Conservation (phyloP, 2,888 invertebrate species). For the Myopa testacea region DNA sequence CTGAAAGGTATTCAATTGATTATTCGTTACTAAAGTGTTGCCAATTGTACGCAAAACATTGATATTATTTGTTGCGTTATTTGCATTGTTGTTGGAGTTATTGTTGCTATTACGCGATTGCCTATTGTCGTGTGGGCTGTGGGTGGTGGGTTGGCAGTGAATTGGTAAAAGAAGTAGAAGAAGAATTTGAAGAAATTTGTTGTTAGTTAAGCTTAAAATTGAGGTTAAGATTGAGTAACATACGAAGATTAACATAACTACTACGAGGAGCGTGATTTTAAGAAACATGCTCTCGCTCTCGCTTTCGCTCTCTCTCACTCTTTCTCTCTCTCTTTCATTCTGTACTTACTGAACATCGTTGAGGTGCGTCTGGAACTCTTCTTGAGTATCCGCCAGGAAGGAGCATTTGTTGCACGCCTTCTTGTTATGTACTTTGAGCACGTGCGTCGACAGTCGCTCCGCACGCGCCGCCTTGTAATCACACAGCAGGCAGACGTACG, state of each 20-base stretch:
- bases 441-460: conserved; percentile 89
- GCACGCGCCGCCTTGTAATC: conserved; percentile 94
- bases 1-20: conserved; percentile 68
- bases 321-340: no score
- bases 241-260: neutral
- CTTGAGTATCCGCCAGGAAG: conserved; percentile 86
- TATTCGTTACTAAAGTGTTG: conserved; percentile 67
- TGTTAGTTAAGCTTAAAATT: conserved; percentile 33
- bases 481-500: conserved; percentile 89
- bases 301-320: neutral
- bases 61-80: conserved; percentile 60
- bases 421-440: conserved; percentile 91
- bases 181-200: conserved; percentile 28
- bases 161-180: conserved; percentile 31
- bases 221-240: conserved; percentile 1
- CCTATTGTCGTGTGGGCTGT: conserved; percentile 65
- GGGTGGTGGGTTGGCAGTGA: conserved; percentile 24
- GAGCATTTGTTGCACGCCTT: conserved; percentile 90
- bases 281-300: neutral
- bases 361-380: conserved; percentile 82
- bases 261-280: neutral
- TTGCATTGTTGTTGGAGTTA: conserved; percentile 53
- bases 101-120: conserved; percentile 62
- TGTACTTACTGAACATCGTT: conserved; percentile 79
- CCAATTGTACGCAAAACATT: conserved; percentile 68